Percentiles rank a stretch among this genome's conserved stretches.
phyloP scores from a whole-genome alignment of 1,140 invertebrate species.

The Neodiprion virginianus region DNA sequence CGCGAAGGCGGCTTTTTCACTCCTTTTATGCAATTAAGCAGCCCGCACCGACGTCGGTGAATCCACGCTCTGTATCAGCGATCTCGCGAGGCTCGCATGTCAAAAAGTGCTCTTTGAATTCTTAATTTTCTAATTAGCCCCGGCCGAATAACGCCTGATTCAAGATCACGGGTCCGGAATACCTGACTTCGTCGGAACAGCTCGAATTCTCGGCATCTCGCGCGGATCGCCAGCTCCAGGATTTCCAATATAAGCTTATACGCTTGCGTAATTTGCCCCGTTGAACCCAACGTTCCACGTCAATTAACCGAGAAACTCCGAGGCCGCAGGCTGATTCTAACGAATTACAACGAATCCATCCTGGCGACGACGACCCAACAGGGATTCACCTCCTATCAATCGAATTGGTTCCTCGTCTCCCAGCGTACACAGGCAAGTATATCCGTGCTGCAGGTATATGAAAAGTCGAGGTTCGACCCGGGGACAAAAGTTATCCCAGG shows the following conservation, averaged over 20 bases:
- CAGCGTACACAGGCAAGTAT: background rate
- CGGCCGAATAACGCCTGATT: background rate
- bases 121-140: conserved; percentile 4
- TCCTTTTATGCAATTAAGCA: conserved; percentile 45
- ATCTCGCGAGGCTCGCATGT: conserved; percentile 19
- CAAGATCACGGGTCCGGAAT: conserved; percentile 36
- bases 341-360: background rate
- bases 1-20: conserved; percentile 36
- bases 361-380: conserved; percentile 33
- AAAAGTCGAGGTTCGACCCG: background rate
- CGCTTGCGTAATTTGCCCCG: background rate
- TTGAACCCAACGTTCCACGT: background rate
- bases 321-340: background rate
- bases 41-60: conserved; percentile 34
- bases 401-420: background rate
- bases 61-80: conserved; percentile 17
- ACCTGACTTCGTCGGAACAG: conserved; percentile 37
- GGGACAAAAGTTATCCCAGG: conserved; percentile 50
- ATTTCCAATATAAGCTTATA: background rate
- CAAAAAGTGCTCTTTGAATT: conserved; percentile 7
- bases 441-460: background rate
- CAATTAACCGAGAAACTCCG: background rate
- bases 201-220: conserved; percentile 41
- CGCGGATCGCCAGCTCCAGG: too few relatives aligned
- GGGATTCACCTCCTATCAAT: conserved; percentile 28